Evolutionary conservation across 2,113 vertebrate species (phyloP).

Genomic region (Synchiropus splendidus): DNA sequence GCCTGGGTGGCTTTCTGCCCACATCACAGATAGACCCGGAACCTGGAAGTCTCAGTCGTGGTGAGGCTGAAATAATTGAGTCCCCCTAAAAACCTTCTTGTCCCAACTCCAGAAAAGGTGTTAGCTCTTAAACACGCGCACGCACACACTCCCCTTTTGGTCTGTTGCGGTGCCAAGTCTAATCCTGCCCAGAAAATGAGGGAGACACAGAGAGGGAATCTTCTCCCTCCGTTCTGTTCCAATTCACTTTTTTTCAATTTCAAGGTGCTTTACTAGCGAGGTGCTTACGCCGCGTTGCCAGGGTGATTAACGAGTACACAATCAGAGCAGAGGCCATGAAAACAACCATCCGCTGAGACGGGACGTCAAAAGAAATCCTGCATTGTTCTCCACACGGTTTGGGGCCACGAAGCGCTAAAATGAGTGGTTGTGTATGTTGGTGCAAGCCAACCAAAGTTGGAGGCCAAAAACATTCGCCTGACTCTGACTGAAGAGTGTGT

Average conservation of each 20-base stretch:
- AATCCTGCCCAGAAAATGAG: conserved; percentile 54
- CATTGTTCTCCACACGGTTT: no score
- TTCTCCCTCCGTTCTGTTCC: conserved; percentile 58
- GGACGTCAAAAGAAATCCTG: no score
- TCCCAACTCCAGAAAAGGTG: conserved; percentile 45
- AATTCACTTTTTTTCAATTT: conserved; percentile 68
- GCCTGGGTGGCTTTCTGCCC: conserved; percentile 20
- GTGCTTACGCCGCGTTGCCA: conserved; percentile 46
- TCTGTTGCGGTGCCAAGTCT: conserved; percentile 59
- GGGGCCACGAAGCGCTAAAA: no score
- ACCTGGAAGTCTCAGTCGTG: conserved; percentile 52
- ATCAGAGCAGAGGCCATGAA: conserved; percentile 38
- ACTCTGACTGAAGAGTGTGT: no score
- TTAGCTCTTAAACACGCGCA: conserved; percentile 19
- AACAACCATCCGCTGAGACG: conserved; percentile 1
- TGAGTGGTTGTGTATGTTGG: no score
- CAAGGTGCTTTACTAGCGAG: conserved; percentile 67
- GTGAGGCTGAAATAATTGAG: conserved; percentile 67
- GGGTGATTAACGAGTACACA: conserved; percentile 54
- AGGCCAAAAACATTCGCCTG: no score
- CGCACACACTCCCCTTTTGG: conserved; percentile 36
- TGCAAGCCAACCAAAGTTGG: no score
- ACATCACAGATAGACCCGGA: conserved; percentile 53
- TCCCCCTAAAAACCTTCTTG: conserved; percentile 52
- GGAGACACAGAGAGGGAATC: conserved; percentile 39